Evolutionary conservation across 1,140 invertebrate genomes (phyloP).

Genomic region (Caenorhabditis brenneri): DNA sequence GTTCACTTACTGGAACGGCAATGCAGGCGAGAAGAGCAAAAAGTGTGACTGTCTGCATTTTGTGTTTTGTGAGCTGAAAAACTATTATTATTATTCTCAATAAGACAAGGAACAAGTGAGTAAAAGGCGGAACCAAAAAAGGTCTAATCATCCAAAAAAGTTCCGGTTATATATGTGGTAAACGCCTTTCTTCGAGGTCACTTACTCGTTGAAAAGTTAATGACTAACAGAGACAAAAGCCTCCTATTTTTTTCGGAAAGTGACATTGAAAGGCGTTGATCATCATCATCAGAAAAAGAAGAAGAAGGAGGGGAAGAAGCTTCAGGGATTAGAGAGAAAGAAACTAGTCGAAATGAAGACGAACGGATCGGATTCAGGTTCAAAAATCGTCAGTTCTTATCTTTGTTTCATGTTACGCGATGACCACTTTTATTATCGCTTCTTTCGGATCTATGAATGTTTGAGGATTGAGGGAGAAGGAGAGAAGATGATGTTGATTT

Average conservation of each 20-base stretch:
- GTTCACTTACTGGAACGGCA: conserved; percentile 11
- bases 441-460: background rate
- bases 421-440: background rate
- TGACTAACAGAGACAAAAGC: background rate
- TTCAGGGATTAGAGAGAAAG: background rate
- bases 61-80: background rate
- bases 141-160: background rate
- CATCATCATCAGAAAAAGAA: background rate
- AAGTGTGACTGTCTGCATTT: conserved; percentile 21
- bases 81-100: background rate
- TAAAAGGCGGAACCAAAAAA: background rate
- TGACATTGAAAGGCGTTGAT: background rate
- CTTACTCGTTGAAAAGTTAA: background rate
- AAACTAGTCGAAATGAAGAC: background rate
- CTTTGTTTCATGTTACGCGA: background rate
- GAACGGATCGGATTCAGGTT: background rate
- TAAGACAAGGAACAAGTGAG: background rate
- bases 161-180: background rate
- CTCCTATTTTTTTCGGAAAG: background rate
- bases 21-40: background rate
- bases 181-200: conserved; percentile 14
- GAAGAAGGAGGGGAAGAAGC: background rate
- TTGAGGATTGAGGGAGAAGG: too few species aligned
- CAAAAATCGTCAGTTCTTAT: background rate
- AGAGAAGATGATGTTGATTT: background rate